These are phyloP conservation scores for Hypothenemus hampei DNA, from an alignment of 1,140 invertebrate species.

Conservation along the genomic window DNA sequence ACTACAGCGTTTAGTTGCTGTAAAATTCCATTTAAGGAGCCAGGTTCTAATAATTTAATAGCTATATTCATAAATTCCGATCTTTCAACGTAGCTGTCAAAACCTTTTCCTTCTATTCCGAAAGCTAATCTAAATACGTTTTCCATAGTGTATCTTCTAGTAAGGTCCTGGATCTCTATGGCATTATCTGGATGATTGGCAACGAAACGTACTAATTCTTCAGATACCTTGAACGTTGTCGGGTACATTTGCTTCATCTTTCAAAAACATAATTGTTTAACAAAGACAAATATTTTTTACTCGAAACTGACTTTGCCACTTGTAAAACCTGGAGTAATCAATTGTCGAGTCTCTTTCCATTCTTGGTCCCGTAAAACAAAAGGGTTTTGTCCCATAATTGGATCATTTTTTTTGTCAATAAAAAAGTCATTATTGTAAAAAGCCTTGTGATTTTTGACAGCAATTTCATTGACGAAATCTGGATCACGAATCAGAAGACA, in stretches of 20 bases:
- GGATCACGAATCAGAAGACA: constrained; percentile 45
- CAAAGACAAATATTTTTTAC: background rate
- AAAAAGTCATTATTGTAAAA: constrained; percentile 41
- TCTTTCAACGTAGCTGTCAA: background rate
- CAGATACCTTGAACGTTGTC: constrained; percentile 16
- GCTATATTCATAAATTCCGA: constrained; percentile 15
- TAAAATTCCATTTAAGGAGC: background rate
- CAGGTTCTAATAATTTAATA: constrained; percentile 5
- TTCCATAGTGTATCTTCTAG: constrained; percentile 30
- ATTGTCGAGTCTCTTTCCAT: constrained; percentile 52
- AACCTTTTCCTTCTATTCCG: constrained; percentile 28
- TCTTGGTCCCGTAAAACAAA: constrained; percentile 46
- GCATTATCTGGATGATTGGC: constrained; percentile 20
- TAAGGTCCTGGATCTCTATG: constrained; percentile 23
- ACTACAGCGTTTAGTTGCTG: background rate
- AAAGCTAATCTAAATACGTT: constrained; percentile 29
- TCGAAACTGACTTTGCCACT: constrained; percentile 37
- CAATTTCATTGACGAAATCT: constrained; percentile 43
- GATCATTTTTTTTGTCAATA: constrained; percentile 43
- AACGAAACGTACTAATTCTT: constrained; percentile 29
- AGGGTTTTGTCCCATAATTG: constrained; percentile 46
- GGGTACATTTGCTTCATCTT: constrained; percentile 25
- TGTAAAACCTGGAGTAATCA: constrained; percentile 53
- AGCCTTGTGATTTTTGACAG: constrained; percentile 42
- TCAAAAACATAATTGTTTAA: background rate